phyloP scores from a whole-genome alignment of 2,797 vertebrate genomes.

The Naso thynnoides region DNA sequence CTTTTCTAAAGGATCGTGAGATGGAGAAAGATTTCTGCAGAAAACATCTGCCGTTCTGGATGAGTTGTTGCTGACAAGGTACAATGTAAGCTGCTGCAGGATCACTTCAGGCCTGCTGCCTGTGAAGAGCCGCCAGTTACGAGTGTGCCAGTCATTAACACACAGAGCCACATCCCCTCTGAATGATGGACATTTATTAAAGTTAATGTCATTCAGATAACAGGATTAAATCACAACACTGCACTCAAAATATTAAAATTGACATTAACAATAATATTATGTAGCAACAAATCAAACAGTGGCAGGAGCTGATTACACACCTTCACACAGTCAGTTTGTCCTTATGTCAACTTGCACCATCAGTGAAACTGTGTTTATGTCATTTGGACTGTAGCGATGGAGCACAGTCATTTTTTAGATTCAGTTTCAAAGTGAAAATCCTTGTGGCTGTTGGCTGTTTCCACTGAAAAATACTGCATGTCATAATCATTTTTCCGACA shows the following conservation, averaged over 20 bases:
- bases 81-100: conserved; percentile 59
- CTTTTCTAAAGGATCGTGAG: conserved; percentile 36
- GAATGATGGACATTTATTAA: conserved; percentile 20
- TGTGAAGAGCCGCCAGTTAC: conserved; percentile 53
- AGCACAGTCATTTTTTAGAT: conserved; percentile 27
- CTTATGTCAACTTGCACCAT: background rate
- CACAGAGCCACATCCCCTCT: conserved; percentile 18
- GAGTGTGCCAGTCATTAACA: conserved; percentile 44
- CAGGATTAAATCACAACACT: conserved; percentile 16
- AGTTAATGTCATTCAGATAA: conserved; percentile 3
- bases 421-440: conserved; percentile 32
- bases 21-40: conserved; percentile 41
- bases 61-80: conserved; percentile 66
- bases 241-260: background rate
- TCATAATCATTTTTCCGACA: conserved; percentile 8
- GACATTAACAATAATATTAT: background rate
- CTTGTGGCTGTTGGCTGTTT: conserved; percentile 24
- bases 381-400: conserved; percentile 12
- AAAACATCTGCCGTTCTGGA: conserved; percentile 67
- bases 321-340: conserved; percentile 5
- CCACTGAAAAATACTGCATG: conserved; percentile 19
- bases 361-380: conserved; percentile 20
- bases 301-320: background rate
- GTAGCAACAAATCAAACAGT: background rate
- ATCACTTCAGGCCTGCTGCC: conserved; percentile 46